phyloP scores from a whole-genome alignment of 2,888 invertebrate genomes.

The Cryptocephalus primarius region DNA sequence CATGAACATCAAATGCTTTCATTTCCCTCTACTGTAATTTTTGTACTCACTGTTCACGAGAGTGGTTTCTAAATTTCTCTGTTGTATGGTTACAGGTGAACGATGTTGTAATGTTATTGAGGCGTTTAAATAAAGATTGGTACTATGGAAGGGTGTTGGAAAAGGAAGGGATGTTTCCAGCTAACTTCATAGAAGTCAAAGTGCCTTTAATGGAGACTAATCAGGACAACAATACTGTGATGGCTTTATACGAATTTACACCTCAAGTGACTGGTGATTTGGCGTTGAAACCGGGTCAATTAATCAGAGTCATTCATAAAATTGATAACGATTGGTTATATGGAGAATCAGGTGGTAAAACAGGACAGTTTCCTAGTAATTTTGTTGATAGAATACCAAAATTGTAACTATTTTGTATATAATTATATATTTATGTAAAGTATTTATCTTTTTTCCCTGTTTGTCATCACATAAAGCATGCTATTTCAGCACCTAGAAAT shows the following conservation, averaged over 20 bases:
- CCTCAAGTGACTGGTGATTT: constrained; percentile 38
- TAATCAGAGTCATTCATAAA: constrained; percentile 53
- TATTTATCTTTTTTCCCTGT: no score
- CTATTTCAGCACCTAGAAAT: no score
- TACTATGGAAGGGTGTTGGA: constrained; percentile 53
- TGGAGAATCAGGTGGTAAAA: constrained; percentile 54
- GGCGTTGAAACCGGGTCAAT: constrained; percentile 31
- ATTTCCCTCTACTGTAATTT: no score
- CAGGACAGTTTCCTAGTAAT: constrained; percentile 70
- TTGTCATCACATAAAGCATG: no score
- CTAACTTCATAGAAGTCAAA: constrained; percentile 65
- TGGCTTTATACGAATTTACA: constrained; percentile 63
- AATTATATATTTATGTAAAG: no score
- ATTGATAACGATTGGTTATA: constrained; percentile 70
- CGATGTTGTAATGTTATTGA: constrained; percentile 59
- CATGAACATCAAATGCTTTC: no score
- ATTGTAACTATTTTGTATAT: constrained; percentile 4
- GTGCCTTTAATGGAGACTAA: constrained; percentile 47
- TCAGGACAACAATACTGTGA: constrained; percentile 38
- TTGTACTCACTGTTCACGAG: no score
- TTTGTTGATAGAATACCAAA: constrained; percentile 42
- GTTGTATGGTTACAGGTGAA: constrained; percentile 45
- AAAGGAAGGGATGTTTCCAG: constrained; percentile 72
- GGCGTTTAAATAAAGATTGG: constrained; percentile 70
- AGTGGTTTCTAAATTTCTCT: no score